A percentile compares a stretch with the other conserved stretches of the same genome.
phyloP scores from a whole-genome alignment of 1,140 invertebrate genomes.

The Wasmannia auropunctata region DNA sequence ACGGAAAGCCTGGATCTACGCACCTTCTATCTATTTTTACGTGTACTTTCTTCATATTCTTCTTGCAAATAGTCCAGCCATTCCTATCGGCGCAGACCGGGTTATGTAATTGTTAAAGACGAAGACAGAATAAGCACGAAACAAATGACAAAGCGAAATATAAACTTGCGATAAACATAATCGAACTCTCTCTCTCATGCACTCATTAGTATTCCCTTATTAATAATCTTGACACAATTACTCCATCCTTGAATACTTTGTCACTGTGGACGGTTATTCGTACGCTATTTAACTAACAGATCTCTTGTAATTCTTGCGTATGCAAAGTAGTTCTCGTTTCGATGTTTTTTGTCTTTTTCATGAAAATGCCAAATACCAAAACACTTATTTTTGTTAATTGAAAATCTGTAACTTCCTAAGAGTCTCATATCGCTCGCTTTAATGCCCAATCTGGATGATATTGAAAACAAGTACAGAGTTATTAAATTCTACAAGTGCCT shows the following conservation, averaged over 20 bases:
- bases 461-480: not conserved
- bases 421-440: not conserved
- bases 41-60: constrained; percentile 10
- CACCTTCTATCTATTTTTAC: not conserved
- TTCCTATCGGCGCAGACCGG: constrained; percentile 14
- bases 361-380: not conserved
- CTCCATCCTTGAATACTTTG: not conserved
- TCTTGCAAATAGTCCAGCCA: not conserved
- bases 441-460: not conserved
- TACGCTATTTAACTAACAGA: not conserved
- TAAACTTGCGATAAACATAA: constrained; percentile 61
- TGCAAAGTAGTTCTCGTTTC: not conserved
- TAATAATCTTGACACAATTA: constrained; percentile 11
- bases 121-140: constrained; percentile 56
- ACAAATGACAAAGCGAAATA: constrained; percentile 64
- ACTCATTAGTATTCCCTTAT: constrained; percentile 37
- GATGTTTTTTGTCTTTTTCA: not conserved
- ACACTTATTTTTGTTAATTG: not conserved
- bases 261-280: not conserved
- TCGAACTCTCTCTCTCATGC: constrained; percentile 52
- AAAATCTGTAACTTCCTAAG: not conserved
- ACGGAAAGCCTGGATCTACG: not conserved
- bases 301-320: not conserved
- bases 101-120: constrained; percentile 47
- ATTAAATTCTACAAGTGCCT: not conserved